A percentile compares a stretch with the other conserved stretches of the same genome.
Conservation (phyloP, 2,797 vertebrate species). For the Leucoraja ocellata region DNA sequence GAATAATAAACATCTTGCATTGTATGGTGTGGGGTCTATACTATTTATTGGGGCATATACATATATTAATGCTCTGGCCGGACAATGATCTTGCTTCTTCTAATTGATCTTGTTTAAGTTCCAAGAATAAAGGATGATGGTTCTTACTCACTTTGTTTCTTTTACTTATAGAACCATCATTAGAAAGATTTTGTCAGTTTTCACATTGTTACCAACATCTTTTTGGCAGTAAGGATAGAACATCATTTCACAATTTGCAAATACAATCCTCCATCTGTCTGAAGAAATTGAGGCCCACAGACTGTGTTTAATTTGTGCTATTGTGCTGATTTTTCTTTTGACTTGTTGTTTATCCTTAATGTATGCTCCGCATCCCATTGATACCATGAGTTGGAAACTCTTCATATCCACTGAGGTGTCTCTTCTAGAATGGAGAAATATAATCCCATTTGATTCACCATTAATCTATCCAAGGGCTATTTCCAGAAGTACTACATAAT, state of each 20-base stretch:
- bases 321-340: not conserved
- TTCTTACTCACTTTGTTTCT: not conserved
- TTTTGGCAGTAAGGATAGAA: not conserved
- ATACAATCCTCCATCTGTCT: not conserved
- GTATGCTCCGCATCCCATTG: not conserved
- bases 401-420: not conserved
- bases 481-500: not conserved
- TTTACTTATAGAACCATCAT: not conserved
- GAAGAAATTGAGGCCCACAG: not conserved
- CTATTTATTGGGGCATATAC: not conserved
- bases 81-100: not conserved
- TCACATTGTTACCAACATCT: not conserved
- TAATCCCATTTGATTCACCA: not conserved
- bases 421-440: not conserved
- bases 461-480: not conserved
- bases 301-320: not conserved
- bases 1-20: slow-evolving; percentile 19
- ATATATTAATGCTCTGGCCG: slow-evolving; percentile 24
- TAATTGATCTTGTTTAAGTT: not conserved
- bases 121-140: slow-evolving; percentile 1
- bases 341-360: not conserved
- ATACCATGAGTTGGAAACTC: not conserved
- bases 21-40: not conserved
- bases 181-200: slow-evolving; percentile 12
- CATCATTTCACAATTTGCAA: not conserved